Conservation (phyloP, 2,113 vertebrate genomes). For the Apistogramma diplotaenia region DNA sequence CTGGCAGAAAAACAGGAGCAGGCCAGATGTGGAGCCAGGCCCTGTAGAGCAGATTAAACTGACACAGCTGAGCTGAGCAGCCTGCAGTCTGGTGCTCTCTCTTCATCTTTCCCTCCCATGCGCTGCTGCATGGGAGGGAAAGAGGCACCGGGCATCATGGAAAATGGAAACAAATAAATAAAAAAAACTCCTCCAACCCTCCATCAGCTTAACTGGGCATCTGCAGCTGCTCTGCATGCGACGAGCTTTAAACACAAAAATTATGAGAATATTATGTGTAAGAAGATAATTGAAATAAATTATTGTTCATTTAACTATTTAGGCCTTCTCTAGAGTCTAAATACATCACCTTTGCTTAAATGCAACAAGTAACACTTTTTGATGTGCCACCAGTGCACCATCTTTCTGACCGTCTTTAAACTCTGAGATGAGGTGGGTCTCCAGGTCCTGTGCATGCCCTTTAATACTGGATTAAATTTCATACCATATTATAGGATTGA, state of each 20-base stretch:
- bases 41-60: constrained; percentile 63
- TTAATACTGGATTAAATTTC: constrained; percentile 60
- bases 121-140: not conserved
- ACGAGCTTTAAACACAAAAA: not conserved
- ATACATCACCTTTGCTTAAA: not conserved
- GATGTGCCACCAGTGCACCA: not conserved
- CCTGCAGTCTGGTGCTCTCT: constrained; percentile 52
- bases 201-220: constrained; percentile 46
- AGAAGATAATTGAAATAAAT: not conserved
- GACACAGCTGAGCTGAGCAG: constrained; percentile 51
- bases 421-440: constrained; percentile 11
- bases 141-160: constrained; percentile 22
- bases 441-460: constrained; percentile 11
- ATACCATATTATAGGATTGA: constrained; percentile 59
- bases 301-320: not conserved
- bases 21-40: constrained; percentile 62
- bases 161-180: constrained; percentile 34
- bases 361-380: not conserved
- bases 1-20: constrained; percentile 47
- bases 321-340: not conserved
- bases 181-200: constrained; percentile 22
- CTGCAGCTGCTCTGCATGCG: constrained; percentile 29
- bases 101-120: constrained; percentile 39
- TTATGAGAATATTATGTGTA: not conserved
- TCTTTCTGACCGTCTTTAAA: not conserved